Evolutionary conservation across 2,113 vertebrate genomes (phyloP).

Genomic region (Bombycilla garrulus): DNA sequence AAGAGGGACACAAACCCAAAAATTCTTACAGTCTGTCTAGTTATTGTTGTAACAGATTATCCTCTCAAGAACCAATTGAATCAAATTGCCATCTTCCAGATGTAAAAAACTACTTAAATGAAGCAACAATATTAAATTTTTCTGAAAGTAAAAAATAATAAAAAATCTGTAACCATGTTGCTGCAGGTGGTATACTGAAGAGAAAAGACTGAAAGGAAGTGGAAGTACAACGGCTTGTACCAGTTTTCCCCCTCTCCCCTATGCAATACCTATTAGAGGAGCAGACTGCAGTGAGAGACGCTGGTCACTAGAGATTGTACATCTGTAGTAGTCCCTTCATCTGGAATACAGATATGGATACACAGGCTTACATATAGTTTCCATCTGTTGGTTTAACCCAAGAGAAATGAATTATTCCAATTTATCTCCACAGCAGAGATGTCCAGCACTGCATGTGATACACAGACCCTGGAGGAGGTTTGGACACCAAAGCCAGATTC

Average conservation of each 20-base stretch:
- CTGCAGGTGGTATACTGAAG: neutral
- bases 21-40: neutral
- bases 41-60: neutral
- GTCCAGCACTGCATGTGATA: rapidly evolving
- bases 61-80: neutral
- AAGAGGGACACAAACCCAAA: neutral
- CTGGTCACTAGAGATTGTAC: neutral
- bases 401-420: neutral
- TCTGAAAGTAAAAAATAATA: neutral
- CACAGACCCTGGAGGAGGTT: neutral
- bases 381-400: neutral
- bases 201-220: neutral
- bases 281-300: neutral
- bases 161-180: neutral
- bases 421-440: neutral
- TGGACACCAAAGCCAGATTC: neutral
- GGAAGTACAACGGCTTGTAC: neutral
- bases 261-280: neutral
- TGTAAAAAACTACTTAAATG: neutral
- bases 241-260: neutral
- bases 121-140: neutral
- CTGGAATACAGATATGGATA: neutral
- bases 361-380: neutral
- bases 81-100: neutral
- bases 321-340: neutral